Evolutionary conservation across 2,797 vertebrate species (phyloP).

Genomic region (Phyllotis vaccarum): DNA sequence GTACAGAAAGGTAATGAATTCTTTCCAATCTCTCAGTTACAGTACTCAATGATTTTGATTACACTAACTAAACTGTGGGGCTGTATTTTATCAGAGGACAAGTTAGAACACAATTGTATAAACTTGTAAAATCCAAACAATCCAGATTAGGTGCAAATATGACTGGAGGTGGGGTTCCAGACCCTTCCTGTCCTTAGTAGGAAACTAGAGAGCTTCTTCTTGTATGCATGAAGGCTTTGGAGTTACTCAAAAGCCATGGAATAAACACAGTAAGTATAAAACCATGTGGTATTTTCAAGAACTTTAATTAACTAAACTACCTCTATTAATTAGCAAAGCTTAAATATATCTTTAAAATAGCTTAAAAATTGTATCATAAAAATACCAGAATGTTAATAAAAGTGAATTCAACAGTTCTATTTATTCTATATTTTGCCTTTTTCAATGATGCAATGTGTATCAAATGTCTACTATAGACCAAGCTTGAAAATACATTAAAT

Average conservation of each 20-base stretch:
- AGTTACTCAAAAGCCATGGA: conserved; percentile 13
- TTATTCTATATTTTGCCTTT: not conserved
- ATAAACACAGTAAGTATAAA: conserved; percentile 57
- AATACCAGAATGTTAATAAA: not conserved
- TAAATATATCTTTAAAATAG: too few relatives aligned
- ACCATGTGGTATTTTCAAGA: conserved; percentile 32
- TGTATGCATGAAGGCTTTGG: not conserved
- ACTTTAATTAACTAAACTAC: conserved; percentile 13
- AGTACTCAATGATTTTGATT: not conserved
- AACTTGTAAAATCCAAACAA: conserved; percentile 23
- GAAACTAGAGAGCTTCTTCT: not conserved
- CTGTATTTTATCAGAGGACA: not conserved
- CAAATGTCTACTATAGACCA: not conserved
- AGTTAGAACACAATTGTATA: conserved; percentile 38
- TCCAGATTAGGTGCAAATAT: not conserved
- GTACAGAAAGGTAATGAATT: not conserved
- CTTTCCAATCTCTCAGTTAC: not conserved
- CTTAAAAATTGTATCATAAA: not conserved
- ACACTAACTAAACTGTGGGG: not conserved
- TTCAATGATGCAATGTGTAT: conserved; percentile 24
- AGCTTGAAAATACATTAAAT: conserved; percentile 20
- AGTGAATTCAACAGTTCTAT: not conserved
- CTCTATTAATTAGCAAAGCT: conserved; percentile 15
- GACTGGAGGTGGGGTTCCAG: not conserved
- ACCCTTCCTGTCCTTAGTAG: not conserved